Base-by-base conservation (phyloP, 53 echinoderm and acorn worm species). In the Holothuria scabra region DNA sequence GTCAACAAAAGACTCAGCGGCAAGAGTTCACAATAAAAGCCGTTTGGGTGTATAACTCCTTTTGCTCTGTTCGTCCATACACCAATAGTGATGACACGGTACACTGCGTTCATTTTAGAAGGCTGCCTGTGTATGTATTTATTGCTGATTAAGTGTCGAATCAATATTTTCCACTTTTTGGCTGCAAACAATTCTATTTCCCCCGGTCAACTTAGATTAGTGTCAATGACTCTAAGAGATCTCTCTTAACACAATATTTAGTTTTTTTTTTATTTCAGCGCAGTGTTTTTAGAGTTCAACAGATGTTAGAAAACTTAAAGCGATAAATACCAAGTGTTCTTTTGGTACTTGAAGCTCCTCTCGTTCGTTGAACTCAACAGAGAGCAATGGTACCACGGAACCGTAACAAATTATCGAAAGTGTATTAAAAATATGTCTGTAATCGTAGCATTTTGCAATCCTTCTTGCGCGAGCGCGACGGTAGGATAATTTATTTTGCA, bases 201-300 rank as follows among this genome's bases (percentile, higher is more conserved):
- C 72, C 72, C 37, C 72, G 72, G 72, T 72, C 72, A 72, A 72
- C 25, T 72, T 38, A 72, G 48, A 72, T 46, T 25, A 56, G 58
- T 78, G 78, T 78, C 78, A 78, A 78, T 57, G 78, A 78, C 78
- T 78, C 52, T 26, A 5, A 11, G 41, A 33, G 56, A 19, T 58
- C 72, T 44, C 72, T 72, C 72, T 46, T 44, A 72, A 78, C 56
- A 58, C 78, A 78, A 78, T 78, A 78, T 78, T 78, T 78, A 58
- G 58, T 57, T 31, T 56, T 78, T 49, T 48, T 52, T 52, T 52
- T 52, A 52, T 14, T 52, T 16, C 18, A 18, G 16, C 52, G 14
- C 14, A 16, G 52, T 18, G 52, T 52, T 52, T 52, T 78, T 57
- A 23, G 56, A 56, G 21, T 44, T 26, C 58, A 78, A 78, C 78